phyloP scores from a whole-genome alignment of 2,113 vertebrate species.

The Hydrochoerus hydrochaeris region DNA sequence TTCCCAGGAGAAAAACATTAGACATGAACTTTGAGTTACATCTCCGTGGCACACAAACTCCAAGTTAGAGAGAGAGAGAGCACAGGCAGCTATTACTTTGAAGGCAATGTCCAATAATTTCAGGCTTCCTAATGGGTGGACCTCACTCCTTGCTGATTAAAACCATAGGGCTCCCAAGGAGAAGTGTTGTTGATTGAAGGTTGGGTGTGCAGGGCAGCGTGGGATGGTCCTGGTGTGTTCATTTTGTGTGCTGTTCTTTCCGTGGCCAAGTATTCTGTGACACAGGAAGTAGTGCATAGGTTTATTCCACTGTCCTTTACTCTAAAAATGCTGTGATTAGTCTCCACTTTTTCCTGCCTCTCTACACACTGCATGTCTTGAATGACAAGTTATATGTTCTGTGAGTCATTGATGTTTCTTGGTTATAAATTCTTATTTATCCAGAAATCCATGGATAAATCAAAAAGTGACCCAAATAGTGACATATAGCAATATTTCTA shows the following conservation, averaged over 20 bases:
- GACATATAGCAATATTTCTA: not conserved
- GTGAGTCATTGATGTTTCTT: constrained; percentile 40
- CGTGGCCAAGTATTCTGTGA: not conserved
- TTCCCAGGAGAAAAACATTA: not conserved
- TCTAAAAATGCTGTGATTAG: constrained; percentile 36
- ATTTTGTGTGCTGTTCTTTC: not conserved
- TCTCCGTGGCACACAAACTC: not conserved
- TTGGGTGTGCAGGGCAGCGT: not conserved
- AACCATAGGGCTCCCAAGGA: not conserved
- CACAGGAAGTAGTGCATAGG: not conserved
- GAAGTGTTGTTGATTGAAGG: not conserved
- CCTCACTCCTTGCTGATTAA: not conserved
- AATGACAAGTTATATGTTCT: constrained; percentile 36
- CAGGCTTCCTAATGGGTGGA: not conserved
- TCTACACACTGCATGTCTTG: constrained; percentile 31
- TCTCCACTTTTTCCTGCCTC: constrained; percentile 30
- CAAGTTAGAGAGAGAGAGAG: not conserved
- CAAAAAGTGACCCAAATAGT: not conserved
- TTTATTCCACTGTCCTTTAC: constrained; percentile 36
- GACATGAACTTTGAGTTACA: not conserved
- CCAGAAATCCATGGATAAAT: not conserved
- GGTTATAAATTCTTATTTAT: constrained; percentile 46
- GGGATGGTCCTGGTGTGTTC: not conserved
- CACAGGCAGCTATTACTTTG: not conserved
- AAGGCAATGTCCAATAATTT: not conserved